Percentiles rank a stretch among this genome's conserved stretches.
Conservation (phyloP, 1,140 invertebrate genomes). For the Drosophila athabasca region DNA sequence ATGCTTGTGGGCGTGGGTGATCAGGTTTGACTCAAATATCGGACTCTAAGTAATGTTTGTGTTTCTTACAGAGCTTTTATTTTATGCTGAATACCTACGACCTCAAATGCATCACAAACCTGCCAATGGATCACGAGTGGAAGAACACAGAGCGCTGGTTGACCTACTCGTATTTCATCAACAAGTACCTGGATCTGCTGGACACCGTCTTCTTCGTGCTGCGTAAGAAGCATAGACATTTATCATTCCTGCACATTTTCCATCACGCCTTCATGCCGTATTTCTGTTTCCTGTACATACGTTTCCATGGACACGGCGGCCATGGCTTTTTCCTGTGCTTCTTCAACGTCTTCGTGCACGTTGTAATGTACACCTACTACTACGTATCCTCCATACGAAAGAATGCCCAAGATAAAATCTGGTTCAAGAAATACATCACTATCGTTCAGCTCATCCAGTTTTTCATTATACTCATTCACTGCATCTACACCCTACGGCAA, state of each 20-base stretch:
- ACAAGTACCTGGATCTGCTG: conserved; percentile 55
- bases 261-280: conserved; percentile 85
- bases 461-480: conserved; percentile 15
- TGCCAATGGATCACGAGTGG: conserved; percentile 40
- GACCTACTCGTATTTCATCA: conserved; percentile 47
- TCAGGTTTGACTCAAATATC: neutral
- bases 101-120: conserved; percentile 27
- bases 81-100: conserved; percentile 31
- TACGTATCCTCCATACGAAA: conserved; percentile 11
- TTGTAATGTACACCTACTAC: conserved; percentile 42
- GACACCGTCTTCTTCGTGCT: conserved; percentile 65
- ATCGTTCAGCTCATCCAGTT: conserved; percentile 39
- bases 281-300: conserved; percentile 14
- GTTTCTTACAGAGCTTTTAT: conserved; percentile 11
- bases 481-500: conserved; percentile 10
- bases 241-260: conserved; percentile 54
- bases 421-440: conserved; percentile 50
- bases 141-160: conserved; percentile 41
- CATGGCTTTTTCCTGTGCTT: conserved; percentile 84
- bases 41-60: neutral
- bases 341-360: conserved; percentile 39
- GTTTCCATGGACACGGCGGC: conserved; percentile 84
- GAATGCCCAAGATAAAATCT: neutral
- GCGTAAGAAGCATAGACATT: conserved; percentile 56
- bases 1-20: conserved; percentile 32